phyloP scores from a whole-genome alignment of 2,797 vertebrate genomes.

The Halcyon leucocephala region DNA sequence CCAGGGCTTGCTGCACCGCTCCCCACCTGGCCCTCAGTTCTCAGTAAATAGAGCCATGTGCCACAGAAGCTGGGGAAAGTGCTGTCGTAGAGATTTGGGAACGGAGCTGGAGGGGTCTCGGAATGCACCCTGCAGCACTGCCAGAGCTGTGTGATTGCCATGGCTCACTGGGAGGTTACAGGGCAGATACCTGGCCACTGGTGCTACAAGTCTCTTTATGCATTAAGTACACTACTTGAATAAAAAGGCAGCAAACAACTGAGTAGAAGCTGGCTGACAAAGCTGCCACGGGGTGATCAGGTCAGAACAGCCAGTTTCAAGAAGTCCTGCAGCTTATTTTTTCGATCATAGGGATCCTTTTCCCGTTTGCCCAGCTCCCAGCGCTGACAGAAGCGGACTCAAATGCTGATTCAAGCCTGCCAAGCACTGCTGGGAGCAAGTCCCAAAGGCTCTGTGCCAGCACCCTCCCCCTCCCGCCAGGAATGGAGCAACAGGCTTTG shows the following conservation, averaged over 20 bases:
- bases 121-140: neutral
- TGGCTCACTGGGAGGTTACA: accelerated
- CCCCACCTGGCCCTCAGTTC: neutral
- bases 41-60: neutral
- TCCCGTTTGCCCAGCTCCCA: neutral
- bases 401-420: neutral
- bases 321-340: neutral
- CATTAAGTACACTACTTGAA: accelerated
- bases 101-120: neutral
- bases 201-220: neutral
- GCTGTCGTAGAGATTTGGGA: neutral
- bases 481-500: neutral
- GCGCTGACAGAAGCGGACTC: neutral
- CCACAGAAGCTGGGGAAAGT: neutral
- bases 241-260: neutral
- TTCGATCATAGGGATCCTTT: neutral
- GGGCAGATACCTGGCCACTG: neutral
- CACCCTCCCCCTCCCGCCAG: neutral
- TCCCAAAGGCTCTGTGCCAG: accelerated
- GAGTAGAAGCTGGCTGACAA: neutral
- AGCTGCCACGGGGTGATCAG: neutral
- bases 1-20: accelerated
- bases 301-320: neutral
- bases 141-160: neutral
- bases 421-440: neutral